Percentiles rank a stretch among this genome's conserved stretches.
These are phyloP conservation scores for Carduelis carduelis DNA, from an alignment of 2,797 vertebrate genomes.

Conservation along the genomic window DNA sequence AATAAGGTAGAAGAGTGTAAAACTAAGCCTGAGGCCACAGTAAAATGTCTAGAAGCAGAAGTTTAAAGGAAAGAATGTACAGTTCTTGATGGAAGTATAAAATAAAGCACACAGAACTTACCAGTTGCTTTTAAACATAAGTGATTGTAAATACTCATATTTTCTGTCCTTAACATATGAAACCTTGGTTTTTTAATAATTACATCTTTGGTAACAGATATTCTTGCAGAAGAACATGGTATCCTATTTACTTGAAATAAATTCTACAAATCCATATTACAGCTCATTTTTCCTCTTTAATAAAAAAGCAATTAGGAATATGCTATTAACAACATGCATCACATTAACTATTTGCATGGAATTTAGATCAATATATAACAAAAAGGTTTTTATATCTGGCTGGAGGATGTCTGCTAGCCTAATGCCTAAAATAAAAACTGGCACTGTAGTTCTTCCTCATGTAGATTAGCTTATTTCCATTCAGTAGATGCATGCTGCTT, in stretches of 20 bases:
- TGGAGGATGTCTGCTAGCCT: background rate
- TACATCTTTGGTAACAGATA: background rate
- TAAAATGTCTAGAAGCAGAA: conserved; percentile 78
- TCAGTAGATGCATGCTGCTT: background rate
- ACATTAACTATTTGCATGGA: background rate
- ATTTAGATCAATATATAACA: background rate
- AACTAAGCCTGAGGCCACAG: conserved; percentile 50
- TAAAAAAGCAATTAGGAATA: background rate
- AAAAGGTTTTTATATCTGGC: background rate
- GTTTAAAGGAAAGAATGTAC: conserved; percentile 60
- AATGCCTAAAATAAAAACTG: background rate
- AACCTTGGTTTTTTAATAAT: background rate
- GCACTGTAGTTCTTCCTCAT: background rate
- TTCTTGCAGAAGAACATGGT: background rate
- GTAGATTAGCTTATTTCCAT: background rate
- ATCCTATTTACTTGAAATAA: conserved; percentile 8
- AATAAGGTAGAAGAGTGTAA: conserved; percentile 67
- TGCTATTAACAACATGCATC: background rate
- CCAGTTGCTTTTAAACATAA: conserved; percentile 3
- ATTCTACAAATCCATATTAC: background rate
- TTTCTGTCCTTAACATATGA: background rate
- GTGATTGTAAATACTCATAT: conserved; percentile 34
- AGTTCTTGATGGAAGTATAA: background rate
- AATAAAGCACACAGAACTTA: background rate
- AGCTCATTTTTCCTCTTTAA: background rate